A percentile compares a stretch with the other conserved stretches of the same genome.
These are phyloP conservation scores for Sterrhoptilus dennistouni DNA, from an alignment of 2,113 vertebrate genomes.

Conservation along the genomic window DNA sequence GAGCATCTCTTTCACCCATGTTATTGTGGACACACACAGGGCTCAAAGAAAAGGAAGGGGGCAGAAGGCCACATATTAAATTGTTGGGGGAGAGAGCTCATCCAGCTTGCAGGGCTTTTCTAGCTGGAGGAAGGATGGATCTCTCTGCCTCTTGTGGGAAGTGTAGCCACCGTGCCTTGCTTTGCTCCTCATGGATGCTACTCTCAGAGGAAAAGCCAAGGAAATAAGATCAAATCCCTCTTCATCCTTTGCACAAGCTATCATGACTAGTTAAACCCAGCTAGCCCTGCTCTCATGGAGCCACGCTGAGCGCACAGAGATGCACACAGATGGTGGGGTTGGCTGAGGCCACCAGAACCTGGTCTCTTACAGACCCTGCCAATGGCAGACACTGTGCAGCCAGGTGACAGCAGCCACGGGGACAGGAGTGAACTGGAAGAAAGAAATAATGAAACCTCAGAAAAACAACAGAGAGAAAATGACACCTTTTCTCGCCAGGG, in stretches of 20 bases:
- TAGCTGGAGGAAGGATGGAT: neutral
- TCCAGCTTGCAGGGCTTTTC: neutral
- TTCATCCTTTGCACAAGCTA: neutral
- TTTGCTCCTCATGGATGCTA: accelerated
- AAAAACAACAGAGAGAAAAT: neutral
- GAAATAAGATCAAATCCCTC: neutral
- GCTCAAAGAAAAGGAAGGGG: neutral
- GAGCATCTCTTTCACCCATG: neutral
- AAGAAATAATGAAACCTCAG: neutral
- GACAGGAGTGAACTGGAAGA: neutral
- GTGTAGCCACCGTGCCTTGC: neutral
- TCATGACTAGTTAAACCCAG: neutral
- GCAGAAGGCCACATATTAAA: neutral
- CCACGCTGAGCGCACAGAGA: neutral
- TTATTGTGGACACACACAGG: neutral
- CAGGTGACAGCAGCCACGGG: neutral
- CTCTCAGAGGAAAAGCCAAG: neutral
- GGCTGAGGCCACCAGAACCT: neutral
- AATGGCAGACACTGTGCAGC: neutral
- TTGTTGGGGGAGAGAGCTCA: neutral
- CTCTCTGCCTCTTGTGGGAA: neutral
- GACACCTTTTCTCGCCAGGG: neutral
- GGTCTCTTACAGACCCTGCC: neutral
- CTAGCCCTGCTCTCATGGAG: neutral
- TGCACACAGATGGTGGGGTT: neutral